Base-by-base conservation (phyloP, 2,113 vertebrate species). In the Gallinago undulata region DNA sequence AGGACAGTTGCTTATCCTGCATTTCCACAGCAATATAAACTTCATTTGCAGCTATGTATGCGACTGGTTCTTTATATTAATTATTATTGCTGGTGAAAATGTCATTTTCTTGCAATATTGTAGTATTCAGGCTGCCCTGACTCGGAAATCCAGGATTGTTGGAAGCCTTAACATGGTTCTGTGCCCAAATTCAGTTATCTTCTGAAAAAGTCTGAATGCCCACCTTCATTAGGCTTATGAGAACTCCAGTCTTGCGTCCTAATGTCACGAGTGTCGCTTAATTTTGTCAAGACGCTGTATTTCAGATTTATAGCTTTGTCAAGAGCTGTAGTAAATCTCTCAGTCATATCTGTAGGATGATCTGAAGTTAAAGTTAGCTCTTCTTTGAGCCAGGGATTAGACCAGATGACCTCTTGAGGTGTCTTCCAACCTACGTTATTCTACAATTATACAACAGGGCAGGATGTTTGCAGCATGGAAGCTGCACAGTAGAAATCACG, bases 331-430 rank as follows among this genome's bases (percentile, higher is more conserved):
- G 70, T 83, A 85, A 92, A 76, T 84, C 91, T 74, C 70, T 48
- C 90, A 73, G 50, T 92, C 86, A 33, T 94, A 93, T 55, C 93
- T 93, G 63, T 7, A 55, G 93, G 86, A n/a, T 93, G 92, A 95
- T 53, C 74, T 88, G 67, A 83, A 83, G 94, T 90, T 94, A 82
- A 96, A 96, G 84, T 94, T 96, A 96, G 95, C 87, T 89, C 76
- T 22, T 73, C 53, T 80, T 64, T 84, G 91, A 96, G 93, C 21
- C 48, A 19, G 78, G 82, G 90, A 88, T 96, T 96, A 92, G 70
- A 66, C 35, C 79, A 79, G 74, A 79, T 95, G 95, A 83, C 87
- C 45, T 90, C 92, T 9, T 94, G 82, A 93, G 92, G 79, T 90
- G 63, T 92, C 95, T 93, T 87, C 70, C 70, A 92, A 8, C 75